Percentiles rank a stretch among this genome's conserved stretches.
phyloP scores from a whole-genome alignment of 2,113 vertebrate species.

The Hypomesus transpacificus region DNA sequence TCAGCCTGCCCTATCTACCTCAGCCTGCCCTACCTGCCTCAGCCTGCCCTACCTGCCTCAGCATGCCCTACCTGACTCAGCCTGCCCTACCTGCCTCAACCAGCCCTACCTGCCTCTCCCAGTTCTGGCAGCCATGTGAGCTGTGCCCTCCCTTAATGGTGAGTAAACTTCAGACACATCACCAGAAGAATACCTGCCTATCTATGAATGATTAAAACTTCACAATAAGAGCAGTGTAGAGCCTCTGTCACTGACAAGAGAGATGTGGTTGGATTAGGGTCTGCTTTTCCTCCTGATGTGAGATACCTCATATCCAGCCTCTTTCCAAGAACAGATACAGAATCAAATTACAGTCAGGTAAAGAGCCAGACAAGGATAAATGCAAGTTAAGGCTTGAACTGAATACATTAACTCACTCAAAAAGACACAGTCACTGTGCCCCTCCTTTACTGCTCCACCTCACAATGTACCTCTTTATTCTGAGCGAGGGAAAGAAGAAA shows the following conservation, averaged over 20 bases:
- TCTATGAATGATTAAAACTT: background rate
- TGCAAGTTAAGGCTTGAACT: too few relatives aligned
- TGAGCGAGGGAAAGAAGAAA: background rate
- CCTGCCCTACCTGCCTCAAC: background rate
- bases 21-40: background rate
- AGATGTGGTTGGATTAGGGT: too few relatives aligned
- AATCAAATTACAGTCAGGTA: background rate
- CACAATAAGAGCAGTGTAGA: background rate
- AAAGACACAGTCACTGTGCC: background rate
- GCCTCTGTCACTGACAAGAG: background rate
- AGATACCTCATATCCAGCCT: background rate
- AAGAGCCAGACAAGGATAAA: background rate
- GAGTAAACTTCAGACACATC: background rate
- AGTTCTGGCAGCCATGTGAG: too few relatives aligned
- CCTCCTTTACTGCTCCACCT: background rate
- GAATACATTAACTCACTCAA: background rate
- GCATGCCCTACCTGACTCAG: background rate
- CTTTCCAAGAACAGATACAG: background rate
- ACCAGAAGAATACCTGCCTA: background rate
- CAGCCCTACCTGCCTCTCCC: too few relatives aligned
- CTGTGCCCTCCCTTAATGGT: background rate
- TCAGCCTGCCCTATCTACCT: background rate
- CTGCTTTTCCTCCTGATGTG: too few relatives aligned
- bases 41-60: background rate
- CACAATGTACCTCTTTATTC: conserved; percentile 8